Percentiles rank a stretch among this genome's conserved stretches.
Evolutionary conservation across 1,140 invertebrate genomes (phyloP).

Genomic region (Drosophila lowei): DNA sequence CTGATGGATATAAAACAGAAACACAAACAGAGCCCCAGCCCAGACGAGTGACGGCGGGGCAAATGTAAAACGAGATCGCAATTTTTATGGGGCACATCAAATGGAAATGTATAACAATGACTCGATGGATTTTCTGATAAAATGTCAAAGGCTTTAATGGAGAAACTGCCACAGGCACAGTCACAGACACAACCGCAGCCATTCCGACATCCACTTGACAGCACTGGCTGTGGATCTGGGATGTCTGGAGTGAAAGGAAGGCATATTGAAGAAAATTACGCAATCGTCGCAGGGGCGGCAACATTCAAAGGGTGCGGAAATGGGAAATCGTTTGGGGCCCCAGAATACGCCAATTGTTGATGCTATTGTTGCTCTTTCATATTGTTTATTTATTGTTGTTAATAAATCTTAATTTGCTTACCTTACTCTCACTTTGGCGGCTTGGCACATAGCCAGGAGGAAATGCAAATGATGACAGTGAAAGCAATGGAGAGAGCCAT

Average conservation of each 20-base stretch:
- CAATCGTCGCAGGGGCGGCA: slow-evolving; percentile 41
- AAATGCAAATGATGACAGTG: slow-evolving; percentile 73
- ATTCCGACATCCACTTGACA: slow-evolving; percentile 62
- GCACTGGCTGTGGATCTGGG: slow-evolving; percentile 42
- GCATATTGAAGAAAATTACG: slow-evolving; percentile 36
- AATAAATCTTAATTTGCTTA: slow-evolving; percentile 82
- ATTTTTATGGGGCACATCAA: slow-evolving; percentile 74
- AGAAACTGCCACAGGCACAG: slow-evolving; percentile 18
- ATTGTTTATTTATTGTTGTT: slow-evolving; percentile 77
- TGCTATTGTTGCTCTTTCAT: slow-evolving; percentile 35
- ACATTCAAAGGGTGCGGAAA: slow-evolving; percentile 53
- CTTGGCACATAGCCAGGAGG: slow-evolving; percentile 55
- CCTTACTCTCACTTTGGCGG: slow-evolving; percentile 66
- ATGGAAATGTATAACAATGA: slow-evolving; percentile 57
- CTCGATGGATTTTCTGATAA: slow-evolving; percentile 68
- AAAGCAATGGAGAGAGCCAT: slow-evolving; percentile 41
- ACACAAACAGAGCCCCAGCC: slow-evolving; percentile 27
- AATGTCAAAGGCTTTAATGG: slow-evolving; percentile 76
- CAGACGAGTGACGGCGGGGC: slow-evolving; percentile 2
- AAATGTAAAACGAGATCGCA: slow-evolving; percentile 65
- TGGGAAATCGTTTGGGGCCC: neutral
- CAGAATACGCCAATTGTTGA: slow-evolving; percentile 44
- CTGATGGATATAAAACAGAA: slow-evolving; percentile 65
- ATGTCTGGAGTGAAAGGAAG: slow-evolving; percentile 22
- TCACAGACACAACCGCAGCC: neutral